Evolutionary conservation across 2,888 invertebrate species (phyloP).

Genomic region (Rhingia campestris): DNA sequence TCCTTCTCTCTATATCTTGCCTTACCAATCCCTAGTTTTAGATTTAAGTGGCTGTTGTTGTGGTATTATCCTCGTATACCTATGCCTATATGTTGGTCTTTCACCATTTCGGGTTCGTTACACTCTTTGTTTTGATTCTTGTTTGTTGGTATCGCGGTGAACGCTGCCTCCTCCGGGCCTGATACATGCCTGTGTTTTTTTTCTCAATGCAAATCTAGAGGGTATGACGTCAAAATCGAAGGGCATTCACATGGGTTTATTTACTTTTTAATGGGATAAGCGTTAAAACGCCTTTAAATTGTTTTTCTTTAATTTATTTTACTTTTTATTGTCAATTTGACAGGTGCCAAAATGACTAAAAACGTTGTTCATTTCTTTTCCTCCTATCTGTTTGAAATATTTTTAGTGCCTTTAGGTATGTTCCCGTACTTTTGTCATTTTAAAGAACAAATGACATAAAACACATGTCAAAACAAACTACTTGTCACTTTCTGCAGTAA

Average conservation of each 20-base stretch:
- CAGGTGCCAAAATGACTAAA: background rate
- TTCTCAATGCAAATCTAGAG: background rate
- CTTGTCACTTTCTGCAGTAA: no score
- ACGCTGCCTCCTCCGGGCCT: conserved; percentile 8
- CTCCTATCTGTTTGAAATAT: no score
- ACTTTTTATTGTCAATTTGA: background rate
- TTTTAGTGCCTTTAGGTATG: no score
- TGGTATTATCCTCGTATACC: conserved; percentile 52
- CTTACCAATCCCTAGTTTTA: conserved; percentile 2
- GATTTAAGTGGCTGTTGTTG: conserved; percentile 56
- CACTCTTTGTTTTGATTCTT: conserved; percentile 72
- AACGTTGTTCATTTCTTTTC: no score
- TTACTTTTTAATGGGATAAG: conserved; percentile 29
- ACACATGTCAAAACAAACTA: no score
- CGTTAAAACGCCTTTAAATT: no score
- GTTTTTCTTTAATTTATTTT: no score
- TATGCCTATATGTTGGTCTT: background rate
- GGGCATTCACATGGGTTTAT: conserved; percentile 69
- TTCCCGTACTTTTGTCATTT: no score
- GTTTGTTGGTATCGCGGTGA: conserved; percentile 45
- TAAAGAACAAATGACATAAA: no score
- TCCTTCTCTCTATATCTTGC: background rate
- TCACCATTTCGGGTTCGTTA: conserved; percentile 58
- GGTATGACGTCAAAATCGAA: conserved; percentile 61
- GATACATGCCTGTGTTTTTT: conserved; percentile 1